Conservation (phyloP, 2,797 vertebrate genomes). For the Microctenopoma lineatum region DNA sequence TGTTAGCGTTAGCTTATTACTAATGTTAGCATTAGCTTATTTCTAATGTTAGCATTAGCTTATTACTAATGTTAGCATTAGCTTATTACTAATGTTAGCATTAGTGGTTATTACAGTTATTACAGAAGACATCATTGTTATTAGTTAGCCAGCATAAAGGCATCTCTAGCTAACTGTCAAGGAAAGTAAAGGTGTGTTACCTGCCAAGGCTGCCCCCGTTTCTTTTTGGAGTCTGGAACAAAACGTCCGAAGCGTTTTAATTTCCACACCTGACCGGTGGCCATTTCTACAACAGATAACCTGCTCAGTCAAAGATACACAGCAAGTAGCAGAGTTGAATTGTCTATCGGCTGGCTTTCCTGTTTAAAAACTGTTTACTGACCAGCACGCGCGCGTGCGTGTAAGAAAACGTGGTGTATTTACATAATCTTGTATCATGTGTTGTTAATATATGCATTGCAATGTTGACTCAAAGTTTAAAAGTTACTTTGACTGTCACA, state of each 20-base stretch:
- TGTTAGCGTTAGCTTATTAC: not conserved
- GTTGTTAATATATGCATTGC: no score
- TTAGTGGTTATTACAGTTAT: no score
- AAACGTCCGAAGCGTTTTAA: constrained; percentile 88
- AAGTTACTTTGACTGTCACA: no score
- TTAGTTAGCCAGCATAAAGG: not conserved
- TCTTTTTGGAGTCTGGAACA: constrained; percentile 37
- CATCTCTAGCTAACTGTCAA: fast-evolving
- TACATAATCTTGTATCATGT: no score
- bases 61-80: not conserved
- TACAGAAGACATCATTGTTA: not conserved
- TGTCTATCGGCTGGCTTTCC: not conserved
- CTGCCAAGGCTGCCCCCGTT: constrained; percentile 53
- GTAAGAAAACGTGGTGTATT: no score
- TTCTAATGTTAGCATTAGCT: constrained; percentile 1
- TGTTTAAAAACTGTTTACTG: no score
- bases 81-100: not conserved
- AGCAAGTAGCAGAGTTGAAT: not conserved
- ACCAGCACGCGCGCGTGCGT: no score
- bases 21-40: not conserved
- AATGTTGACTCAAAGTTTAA: no score
- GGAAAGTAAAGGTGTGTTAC: constrained; percentile 38
- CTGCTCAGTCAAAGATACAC: not conserved
- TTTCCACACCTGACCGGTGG: constrained; percentile 73
- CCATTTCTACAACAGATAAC: constrained; percentile 38